Percentiles rank a stretch among this genome's conserved stretches.
These are phyloP conservation scores for Speoplatyrhinus poulsoni DNA, from an alignment of 2,113 vertebrate species.

Conservation along the genomic window DNA sequence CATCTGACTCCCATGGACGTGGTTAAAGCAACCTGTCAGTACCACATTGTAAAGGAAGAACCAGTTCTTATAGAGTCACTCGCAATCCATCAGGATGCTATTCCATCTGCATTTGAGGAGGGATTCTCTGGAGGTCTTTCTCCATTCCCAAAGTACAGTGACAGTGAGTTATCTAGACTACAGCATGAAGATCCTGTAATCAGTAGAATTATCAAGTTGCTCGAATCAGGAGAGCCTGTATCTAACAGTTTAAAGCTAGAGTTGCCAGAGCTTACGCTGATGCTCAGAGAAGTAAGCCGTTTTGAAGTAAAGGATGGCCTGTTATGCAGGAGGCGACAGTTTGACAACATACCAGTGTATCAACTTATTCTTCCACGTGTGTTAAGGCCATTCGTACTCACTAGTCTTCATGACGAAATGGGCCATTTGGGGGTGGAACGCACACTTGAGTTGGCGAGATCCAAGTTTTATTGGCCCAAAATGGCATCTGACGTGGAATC, in stretches of 20 bases:
- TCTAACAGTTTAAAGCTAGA: not conserved
- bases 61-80: too few species aligned
- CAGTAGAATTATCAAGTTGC: not conserved
- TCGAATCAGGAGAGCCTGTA: not conserved
- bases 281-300: slow-evolving; percentile 4
- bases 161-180: too few species aligned
- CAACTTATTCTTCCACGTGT: slow-evolving; percentile 8
- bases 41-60: too few species aligned
- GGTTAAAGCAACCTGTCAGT: too few species aligned
- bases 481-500: slow-evolving; percentile 4
- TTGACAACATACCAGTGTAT: not conserved
- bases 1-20: too few species aligned
- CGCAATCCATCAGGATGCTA: too few species aligned
- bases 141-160: too few species aligned
- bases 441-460: not conserved
- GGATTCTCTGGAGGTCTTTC: too few species aligned
- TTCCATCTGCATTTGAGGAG: too few species aligned
- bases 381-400: not conserved
- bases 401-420: slow-evolving; percentile 5
- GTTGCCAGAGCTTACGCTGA: not conserved
- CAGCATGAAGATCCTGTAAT: too few species aligned
- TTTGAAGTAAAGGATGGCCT: not conserved
- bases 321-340: not conserved
- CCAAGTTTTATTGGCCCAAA: slow-evolving; percentile 20
- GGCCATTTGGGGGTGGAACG: slow-evolving; percentile 1